Base-by-base conservation (phyloP, 1,140 invertebrate species). In the Bombus haemorrhoidalis region DNA sequence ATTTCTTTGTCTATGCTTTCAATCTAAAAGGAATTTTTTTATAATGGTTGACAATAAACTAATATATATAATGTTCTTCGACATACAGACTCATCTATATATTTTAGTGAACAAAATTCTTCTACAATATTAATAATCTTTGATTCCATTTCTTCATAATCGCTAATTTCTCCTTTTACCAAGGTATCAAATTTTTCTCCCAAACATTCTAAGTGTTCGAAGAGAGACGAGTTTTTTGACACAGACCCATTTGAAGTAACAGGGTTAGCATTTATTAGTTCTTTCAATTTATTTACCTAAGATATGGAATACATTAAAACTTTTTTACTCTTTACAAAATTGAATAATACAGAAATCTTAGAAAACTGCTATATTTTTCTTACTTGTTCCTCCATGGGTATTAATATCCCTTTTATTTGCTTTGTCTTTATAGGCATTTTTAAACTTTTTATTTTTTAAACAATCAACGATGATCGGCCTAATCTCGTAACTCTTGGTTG, bases 371-470 rank as follows among this genome's bases (percentile, higher is more conserved):
- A 71, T 39, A 47, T 18, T 34, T 66, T 62, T 18, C 18, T 90
- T 93, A 94, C 93, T 83, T 93, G 91, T 53, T 87, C 79, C 37
- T 90, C 89, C 77, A 93, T 87, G 8, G 91, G 90, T 53, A 90
- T 85, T 28, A 92, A 86, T 77, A 93, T 87, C 59, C 90, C 85
- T 41, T 72, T 66, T 91, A 93, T 93, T 79, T 90, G 79, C 72
- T 86, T 93, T 34, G 93, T 94, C 72, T 93, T 93, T 22, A 93
- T 62, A 10, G 85, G 76, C 92, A 94, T 93, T 82, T 89, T 91
- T 39, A 59, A 57, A 13, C 59, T 71, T 74, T 81, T n/a, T 53
- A 2, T 71, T 59, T 74, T 66, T 66, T 18, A 37, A 62, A 74
- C 34, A 41, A 32, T 72, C 10, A 68, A 39, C 66, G n/a, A 62